A percentile compares a stretch with the other conserved stretches of the same genome.
Conservation (phyloP, 1,140 invertebrate species). For the Drosophila subobscura region DNA sequence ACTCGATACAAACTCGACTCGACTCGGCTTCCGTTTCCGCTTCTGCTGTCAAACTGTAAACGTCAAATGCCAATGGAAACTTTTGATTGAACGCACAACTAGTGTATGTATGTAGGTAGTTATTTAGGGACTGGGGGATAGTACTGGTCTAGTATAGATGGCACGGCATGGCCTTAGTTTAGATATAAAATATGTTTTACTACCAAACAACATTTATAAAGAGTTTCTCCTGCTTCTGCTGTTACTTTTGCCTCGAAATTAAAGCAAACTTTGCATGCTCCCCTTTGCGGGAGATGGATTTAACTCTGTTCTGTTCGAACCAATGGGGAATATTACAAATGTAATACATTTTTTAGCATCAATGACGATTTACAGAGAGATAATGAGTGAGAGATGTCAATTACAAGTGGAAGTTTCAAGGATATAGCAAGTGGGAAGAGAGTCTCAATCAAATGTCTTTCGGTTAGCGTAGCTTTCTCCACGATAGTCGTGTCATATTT, state of each 20-base stretch:
- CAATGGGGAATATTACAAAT: conserved; percentile 31
- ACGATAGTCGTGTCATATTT: conserved; percentile 17
- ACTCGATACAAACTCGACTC: conserved; percentile 38
- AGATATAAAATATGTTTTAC: conserved; percentile 62
- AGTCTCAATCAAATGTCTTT: conserved; percentile 54
- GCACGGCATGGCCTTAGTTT: conserved; percentile 25
- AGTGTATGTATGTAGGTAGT: conserved; percentile 16
- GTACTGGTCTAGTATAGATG: conserved; percentile 32
- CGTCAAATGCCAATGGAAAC: conserved; percentile 46
- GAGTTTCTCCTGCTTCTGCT: conserved; percentile 20
- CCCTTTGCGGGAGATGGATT: conserved; percentile 6
- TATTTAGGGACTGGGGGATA: conserved; percentile 1
- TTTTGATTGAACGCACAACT: conserved; percentile 62
- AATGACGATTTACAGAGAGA: conserved; percentile 64
- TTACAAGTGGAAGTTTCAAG: conserved; percentile 67
- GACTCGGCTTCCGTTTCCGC: conserved; percentile 31
- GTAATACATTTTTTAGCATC: conserved; percentile 71
- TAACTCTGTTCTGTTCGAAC: neutral
- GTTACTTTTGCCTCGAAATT: conserved; percentile 24
- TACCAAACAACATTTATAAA: conserved; percentile 80
- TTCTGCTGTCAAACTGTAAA: neutral
- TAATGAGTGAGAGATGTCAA: conserved; percentile 47
- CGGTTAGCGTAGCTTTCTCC: conserved; percentile 20
- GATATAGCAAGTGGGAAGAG: conserved; percentile 15
- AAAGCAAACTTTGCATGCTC: conserved; percentile 20